Percentiles rank a stretch among this genome's conserved stretches.
Evolutionary conservation across 2,797 vertebrate species (phyloP).

Genomic region (Cirrhinus molitorella): DNA sequence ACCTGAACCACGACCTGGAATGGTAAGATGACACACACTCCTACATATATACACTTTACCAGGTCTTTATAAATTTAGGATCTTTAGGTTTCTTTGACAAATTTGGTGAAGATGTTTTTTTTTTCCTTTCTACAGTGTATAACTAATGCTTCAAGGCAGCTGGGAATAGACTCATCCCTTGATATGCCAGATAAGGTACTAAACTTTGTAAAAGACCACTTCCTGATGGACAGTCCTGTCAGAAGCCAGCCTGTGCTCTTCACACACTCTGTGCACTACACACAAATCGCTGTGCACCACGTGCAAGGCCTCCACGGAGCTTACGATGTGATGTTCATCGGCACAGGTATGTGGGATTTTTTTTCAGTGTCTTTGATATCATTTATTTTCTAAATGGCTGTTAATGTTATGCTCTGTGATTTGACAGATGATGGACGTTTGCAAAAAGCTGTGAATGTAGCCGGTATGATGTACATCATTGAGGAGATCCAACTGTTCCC

Average conservation of each 20-base stretch:
- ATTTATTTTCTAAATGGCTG: not conserved
- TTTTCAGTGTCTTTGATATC: not conserved
- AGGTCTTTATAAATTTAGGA: not conserved
- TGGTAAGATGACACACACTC: slow-evolving; percentile 73
- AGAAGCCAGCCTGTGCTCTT: slow-evolving; percentile 88
- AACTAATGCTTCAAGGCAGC: slow-evolving; percentile 82
- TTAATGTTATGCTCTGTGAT: slow-evolving; percentile 18
- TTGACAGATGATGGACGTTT: slow-evolving; percentile 87
- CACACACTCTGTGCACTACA: slow-evolving; percentile 87
- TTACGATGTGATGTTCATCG: slow-evolving; percentile 91
- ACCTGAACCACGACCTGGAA: slow-evolving; percentile 91
- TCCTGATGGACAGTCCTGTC: slow-evolving; percentile 92
- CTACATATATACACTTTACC: slow-evolving; percentile 5
- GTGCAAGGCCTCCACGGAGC: slow-evolving; percentile 71
- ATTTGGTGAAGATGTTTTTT: slow-evolving; percentile 12
- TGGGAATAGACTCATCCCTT: slow-evolving; percentile 88
- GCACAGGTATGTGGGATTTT: slow-evolving; percentile 82
- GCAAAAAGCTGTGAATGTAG: slow-evolving; percentile 90
- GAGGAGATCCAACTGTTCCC: slow-evolving; percentile 90
- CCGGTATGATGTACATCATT: slow-evolving; percentile 84
- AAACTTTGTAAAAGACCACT: slow-evolving; percentile 98
- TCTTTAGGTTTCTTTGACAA: not conserved
- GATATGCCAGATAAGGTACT: slow-evolving; percentile 96
- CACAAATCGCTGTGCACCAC: slow-evolving; percentile 86
- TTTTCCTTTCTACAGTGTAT: slow-evolving; percentile 84